These are phyloP conservation scores for Clistopyga incitator DNA, from an alignment of 2,888 invertebrate genomes.

Conservation along the genomic window DNA sequence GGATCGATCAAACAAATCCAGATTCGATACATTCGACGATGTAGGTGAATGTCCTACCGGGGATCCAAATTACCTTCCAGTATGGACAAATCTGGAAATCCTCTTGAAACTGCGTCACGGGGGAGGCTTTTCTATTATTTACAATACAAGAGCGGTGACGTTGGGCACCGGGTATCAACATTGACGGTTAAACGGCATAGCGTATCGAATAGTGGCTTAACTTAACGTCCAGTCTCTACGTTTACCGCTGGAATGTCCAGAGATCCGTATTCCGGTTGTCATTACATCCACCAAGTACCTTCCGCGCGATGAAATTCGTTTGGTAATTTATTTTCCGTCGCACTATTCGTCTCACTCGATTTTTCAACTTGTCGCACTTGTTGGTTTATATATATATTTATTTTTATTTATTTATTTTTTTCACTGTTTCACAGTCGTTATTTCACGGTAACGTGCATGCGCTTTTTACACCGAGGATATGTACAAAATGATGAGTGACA, in stretches of 20 bases:
- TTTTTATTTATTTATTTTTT: slow-evolving; percentile 25
- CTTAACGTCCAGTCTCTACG: slow-evolving; percentile 11
- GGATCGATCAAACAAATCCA: slow-evolving; percentile 46
- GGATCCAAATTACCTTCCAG: slow-evolving; percentile 12
- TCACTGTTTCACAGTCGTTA: slow-evolving; percentile 52
- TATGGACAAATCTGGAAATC: slow-evolving; percentile 10
- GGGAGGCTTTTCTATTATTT: slow-evolving; percentile 3
- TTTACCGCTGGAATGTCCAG: neutral
- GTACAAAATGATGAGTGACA: slow-evolving; percentile 84
- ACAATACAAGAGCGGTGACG: neutral
- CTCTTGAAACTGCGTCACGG: neutral
- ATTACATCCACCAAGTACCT: neutral
- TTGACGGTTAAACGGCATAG: slow-evolving; percentile 63
- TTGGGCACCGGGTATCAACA: slow-evolving; percentile 66
- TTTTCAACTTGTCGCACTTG: slow-evolving; percentile 30
- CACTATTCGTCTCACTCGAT: slow-evolving; percentile 36
- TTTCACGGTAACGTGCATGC: slow-evolving; percentile 51
- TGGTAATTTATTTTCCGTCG: slow-evolving; percentile 20
- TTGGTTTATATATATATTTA: slow-evolving; percentile 29
- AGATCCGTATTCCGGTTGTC: neutral
- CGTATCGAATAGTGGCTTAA: slow-evolving; percentile 8
- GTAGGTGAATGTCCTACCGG: neutral
- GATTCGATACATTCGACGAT: neutral
- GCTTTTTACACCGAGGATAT: slow-evolving; percentile 83
- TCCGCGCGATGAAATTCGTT: neutral